Evolutionary conservation across 2,797 vertebrate genomes (phyloP).

Genomic region (Vireo griseus): DNA sequence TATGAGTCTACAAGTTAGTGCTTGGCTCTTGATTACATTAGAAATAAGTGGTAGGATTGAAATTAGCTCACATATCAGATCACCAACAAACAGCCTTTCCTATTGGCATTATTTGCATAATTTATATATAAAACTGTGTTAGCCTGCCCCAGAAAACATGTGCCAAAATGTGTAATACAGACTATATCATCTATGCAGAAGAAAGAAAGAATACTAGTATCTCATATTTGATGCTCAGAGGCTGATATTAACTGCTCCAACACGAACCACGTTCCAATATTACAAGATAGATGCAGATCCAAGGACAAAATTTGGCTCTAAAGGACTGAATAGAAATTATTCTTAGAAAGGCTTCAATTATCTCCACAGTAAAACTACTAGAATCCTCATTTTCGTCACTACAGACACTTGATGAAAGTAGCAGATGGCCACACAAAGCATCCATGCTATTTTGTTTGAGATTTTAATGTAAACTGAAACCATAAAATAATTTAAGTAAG

Average conservation of each 20-base stretch:
- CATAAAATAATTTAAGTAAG: conserved; percentile 67
- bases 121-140: background rate
- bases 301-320: conserved; percentile 69
- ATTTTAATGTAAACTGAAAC: conserved; percentile 72
- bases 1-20: background rate
- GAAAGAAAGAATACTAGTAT: conserved; percentile 1
- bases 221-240: conserved; percentile 42
- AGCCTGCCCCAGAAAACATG: background rate
- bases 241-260: conserved; percentile 54
- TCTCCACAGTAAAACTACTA: conserved; percentile 67
- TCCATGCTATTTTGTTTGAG: conserved; percentile 71
- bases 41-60: background rate
- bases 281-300: conserved; percentile 59
- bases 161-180: background rate
- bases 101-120: background rate
- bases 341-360: conserved; percentile 75
- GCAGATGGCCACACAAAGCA: conserved; percentile 74
- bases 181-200: background rate
- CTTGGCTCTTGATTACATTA: background rate
- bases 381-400: conserved; percentile 69
- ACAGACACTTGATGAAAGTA: conserved; percentile 67
- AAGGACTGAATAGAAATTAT: conserved; percentile 74
- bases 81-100: background rate
- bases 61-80: background rate
- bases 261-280: conserved; percentile 41